Evolutionary conservation across 2,113 vertebrate species (phyloP).

Genomic region (Entomyzon cyanotis): DNA sequence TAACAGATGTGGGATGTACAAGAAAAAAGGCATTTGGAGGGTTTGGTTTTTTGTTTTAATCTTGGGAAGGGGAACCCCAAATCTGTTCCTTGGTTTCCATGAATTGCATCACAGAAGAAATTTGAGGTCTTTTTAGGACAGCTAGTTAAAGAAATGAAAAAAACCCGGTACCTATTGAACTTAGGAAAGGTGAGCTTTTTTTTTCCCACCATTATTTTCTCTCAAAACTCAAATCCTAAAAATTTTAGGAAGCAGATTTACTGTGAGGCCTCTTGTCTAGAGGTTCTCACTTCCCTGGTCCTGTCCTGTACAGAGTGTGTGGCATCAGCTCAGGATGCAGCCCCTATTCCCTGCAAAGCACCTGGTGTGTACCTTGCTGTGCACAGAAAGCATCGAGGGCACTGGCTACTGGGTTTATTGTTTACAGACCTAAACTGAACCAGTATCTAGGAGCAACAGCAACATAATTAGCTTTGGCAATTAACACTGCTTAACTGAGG

Average conservation of each 20-base stretch:
- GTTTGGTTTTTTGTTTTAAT: rapidly evolving
- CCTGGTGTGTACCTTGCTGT: not conserved
- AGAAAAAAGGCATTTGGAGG: not conserved
- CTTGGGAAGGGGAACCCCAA: not conserved
- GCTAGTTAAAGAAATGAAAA: not conserved
- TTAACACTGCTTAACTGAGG: slow-evolving; percentile 41
- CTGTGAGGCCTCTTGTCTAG: not conserved
- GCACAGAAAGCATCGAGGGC: not conserved
- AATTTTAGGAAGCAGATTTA: not conserved
- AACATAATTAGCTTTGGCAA: slow-evolving; percentile 48
- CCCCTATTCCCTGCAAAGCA: not conserved
- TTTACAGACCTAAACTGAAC: slow-evolving; percentile 25
- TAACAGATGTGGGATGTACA: not conserved
- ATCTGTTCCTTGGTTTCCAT: not conserved
- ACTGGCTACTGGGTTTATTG: not conserved
- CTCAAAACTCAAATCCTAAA: not conserved
- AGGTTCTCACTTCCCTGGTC: not conserved
- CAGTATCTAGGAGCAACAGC: slow-evolving; percentile 47
- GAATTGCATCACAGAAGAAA: not conserved
- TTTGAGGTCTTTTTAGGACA: not conserved
- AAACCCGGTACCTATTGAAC: not conserved
- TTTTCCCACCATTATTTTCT: not conserved
- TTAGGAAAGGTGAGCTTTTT: not conserved
- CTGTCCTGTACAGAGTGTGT: not conserved
- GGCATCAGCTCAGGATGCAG: not conserved